Conservation (phyloP, 1,140 invertebrate genomes). For the Adoxophyes honmai region DNA sequence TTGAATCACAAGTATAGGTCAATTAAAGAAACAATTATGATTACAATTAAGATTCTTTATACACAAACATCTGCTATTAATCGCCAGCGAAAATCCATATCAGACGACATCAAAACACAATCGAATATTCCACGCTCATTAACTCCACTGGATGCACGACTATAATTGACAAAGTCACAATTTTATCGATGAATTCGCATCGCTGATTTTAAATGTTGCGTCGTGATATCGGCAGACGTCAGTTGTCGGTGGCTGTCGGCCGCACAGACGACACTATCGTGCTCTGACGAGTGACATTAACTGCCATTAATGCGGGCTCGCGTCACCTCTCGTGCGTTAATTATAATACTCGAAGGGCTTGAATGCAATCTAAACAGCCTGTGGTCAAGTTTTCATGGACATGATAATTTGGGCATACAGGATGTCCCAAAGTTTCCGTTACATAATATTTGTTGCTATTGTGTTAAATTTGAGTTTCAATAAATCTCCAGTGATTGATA, state of each 20-base stretch:
- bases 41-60: too few species aligned
- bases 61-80: too few species aligned
- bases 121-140: constrained; percentile 50
- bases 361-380: too few species aligned
- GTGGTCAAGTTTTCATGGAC: too few species aligned
- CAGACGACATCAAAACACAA: constrained; percentile 44
- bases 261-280: neutral
- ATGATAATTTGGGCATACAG: too few species aligned
- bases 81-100: too few species aligned
- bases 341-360: neutral
- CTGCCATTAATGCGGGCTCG: constrained; percentile 18
- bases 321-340: neutral
- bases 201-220: constrained; percentile 50
- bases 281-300: constrained; percentile 20
- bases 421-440: too few species aligned
- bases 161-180: constrained; percentile 53
- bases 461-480: too few species aligned
- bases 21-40: too few species aligned
- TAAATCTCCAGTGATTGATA: too few species aligned
- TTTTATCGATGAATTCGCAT: constrained; percentile 35
- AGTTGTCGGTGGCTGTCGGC: constrained; percentile 19
- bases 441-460: too few species aligned
- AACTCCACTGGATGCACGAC: constrained; percentile 38
- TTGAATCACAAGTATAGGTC: too few species aligned
- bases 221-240: constrained; percentile 45